phyloP scores from a whole-genome alignment of 2,797 vertebrate genomes.

The Adelosebastes latens region DNA sequence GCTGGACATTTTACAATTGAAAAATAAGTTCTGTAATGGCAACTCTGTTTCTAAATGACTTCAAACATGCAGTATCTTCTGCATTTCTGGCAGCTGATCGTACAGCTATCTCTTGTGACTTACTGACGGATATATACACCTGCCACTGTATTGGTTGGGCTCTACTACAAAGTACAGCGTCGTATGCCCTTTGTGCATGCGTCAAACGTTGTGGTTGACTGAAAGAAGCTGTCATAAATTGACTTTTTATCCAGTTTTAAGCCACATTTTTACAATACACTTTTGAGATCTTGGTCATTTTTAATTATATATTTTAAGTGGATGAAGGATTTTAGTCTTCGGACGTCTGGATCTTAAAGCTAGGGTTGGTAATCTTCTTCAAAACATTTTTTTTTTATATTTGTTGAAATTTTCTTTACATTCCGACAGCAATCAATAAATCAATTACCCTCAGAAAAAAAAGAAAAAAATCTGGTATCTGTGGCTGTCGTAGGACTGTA shows the following conservation, averaged over 20 bases:
- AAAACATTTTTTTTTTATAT: too few species aligned
- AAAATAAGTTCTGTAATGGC: background rate
- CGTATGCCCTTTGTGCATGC: background rate
- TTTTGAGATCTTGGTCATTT: background rate
- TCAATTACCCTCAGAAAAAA: too few species aligned
- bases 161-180: background rate
- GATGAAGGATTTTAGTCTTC: background rate
- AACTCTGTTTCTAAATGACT: too few species aligned
- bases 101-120: background rate
- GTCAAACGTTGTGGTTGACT: too few species aligned
- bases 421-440: too few species aligned
- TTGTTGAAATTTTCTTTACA: too few species aligned
- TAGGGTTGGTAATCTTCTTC: too few species aligned
- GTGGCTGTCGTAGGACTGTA: too few species aligned
- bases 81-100: background rate
- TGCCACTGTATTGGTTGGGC: background rate
- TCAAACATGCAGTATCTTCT: too few species aligned
- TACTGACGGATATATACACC: background rate
- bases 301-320: background rate
- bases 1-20: background rate
- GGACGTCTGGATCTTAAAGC: background rate
- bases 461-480: too few species aligned
- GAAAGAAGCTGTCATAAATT: fast-evolving
- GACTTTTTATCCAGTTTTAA: background rate
- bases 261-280: background rate